Evolutionary conservation across 2,888 invertebrate genomes (phyloP).

Genomic region (Exephanes ischioxanthus): DNA sequence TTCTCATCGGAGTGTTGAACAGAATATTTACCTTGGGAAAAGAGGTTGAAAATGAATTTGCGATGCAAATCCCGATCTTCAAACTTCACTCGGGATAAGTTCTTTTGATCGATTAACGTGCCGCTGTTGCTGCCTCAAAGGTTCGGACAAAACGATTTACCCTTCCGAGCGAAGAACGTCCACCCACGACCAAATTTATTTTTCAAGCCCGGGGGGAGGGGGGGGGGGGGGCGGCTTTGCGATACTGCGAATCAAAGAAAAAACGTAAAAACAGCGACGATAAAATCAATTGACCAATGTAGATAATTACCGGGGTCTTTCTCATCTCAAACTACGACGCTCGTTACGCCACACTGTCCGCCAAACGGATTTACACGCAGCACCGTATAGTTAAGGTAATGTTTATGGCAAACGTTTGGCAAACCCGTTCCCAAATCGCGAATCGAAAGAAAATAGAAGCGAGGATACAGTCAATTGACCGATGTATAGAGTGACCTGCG

Average conservation of each 20-base stretch:
- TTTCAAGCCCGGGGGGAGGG: not conserved
- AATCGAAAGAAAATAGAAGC: not conserved
- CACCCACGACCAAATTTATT: not conserved
- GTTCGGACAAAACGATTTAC: not conserved
- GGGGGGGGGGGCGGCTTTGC: too few species aligned
- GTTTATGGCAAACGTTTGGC: not conserved
- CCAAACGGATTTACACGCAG: not conserved
- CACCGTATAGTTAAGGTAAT: not conserved
- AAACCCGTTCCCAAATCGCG: too few species aligned
- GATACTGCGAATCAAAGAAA: not conserved
- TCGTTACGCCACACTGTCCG: too few species aligned
- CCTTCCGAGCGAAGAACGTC: not conserved
- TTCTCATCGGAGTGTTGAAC: not conserved
- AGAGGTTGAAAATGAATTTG: not conserved
- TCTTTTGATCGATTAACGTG: not conserved
- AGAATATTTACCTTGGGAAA: not conserved
- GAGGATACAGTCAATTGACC: not conserved
- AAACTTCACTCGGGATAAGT: not conserved
- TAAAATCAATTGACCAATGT: not conserved
- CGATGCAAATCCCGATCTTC: not conserved
- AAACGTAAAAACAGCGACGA: not conserved
- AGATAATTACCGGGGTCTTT: not conserved
- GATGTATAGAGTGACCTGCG: not conserved
- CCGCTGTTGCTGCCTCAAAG: not conserved
- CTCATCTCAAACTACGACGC: not conserved